Base-by-base conservation (phyloP, 2,113 vertebrate species). In the Myrmecobius fasciatus region DNA sequence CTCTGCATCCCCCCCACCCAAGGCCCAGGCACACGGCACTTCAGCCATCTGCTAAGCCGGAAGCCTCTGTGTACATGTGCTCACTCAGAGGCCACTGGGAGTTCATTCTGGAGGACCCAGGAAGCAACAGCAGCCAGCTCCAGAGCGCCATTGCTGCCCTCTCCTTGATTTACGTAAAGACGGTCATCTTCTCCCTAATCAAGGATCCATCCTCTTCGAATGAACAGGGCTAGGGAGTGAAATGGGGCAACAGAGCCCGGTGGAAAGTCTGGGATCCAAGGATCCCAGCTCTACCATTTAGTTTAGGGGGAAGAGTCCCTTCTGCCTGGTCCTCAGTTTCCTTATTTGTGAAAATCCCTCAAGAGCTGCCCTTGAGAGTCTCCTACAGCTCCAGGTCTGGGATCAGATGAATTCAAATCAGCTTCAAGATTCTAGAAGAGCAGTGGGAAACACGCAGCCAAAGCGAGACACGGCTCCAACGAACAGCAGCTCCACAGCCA, bases 1-100 rank as follows among this genome's bases (percentile, higher is more conserved):
- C 96, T 97, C 96, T 97, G 94, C 36, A 89, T 94, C 95, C 96
- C 91, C 90, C 49, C 31, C 96, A 91, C 89, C 97, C 97, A 94
- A 88, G 91, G 31, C 97, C 95, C 89, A 92, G 31, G 31, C 36
- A 25, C 2, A 48, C 51, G 92, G 46, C 92, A 89, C 46, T 14
- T 52, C 93, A 0, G 0, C 1, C 7, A 91, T 51, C 8, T 93
- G 47, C 90, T 94, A 96, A 95, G 53, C 53, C 90, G 91, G 22
- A 36, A 75, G 25, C 83, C 92, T 90, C 43, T 91, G 93, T 91
- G 91, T 88, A 46, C 95, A 93, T 92, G 46, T 90, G 88, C 91
- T 94, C 94, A 46, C 3, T 67, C 36, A 24, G n/a, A 17, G 43
- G 60, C n/a, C 36, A 43, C 17, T 43, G 67, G 67, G 67, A 83